Conservation (phyloP, 2,888 invertebrate genomes). For the Caenorhabditis sp. region DNA sequence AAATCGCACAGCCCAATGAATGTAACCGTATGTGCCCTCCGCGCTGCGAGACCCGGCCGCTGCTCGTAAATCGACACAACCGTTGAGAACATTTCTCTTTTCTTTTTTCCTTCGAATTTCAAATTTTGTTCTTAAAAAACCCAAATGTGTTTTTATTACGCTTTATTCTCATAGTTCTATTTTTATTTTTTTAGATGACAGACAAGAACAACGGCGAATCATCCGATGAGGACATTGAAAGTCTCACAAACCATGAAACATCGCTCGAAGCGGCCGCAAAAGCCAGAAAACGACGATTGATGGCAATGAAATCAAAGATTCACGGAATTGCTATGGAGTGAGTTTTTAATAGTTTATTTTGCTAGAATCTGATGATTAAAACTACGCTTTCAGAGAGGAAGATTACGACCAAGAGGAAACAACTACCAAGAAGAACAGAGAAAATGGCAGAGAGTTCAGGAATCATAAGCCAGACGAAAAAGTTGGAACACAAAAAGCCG, state of each 20-base stretch:
- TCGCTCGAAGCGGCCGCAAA: conserved; percentile 66
- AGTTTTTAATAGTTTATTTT: conserved; percentile 10
- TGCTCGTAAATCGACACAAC: conserved; percentile 44
- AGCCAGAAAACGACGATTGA: conserved; percentile 66
- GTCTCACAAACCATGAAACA: conserved; percentile 56
- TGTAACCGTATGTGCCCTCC: conserved; percentile 39
- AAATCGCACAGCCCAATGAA: conserved; percentile 48
- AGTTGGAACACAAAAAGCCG: conserved; percentile 44
- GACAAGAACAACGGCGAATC: conserved; percentile 58
- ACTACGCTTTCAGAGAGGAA: conserved; percentile 64
- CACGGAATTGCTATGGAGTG: conserved; percentile 71
- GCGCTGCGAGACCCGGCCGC: conserved; percentile 24
- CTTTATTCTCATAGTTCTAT: background rate
- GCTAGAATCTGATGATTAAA: background rate
- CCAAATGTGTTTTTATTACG: too few relatives aligned
- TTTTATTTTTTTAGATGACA: conserved; percentile 33
- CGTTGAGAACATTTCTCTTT: conserved; percentile 11
- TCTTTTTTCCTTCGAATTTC: conserved; percentile 18
- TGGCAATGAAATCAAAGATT: conserved; percentile 70
- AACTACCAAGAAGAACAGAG: conserved; percentile 66
- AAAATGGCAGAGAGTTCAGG: conserved; percentile 53
- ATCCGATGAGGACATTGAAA: conserved; percentile 67
- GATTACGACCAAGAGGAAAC: conserved; percentile 66
- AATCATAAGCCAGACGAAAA: conserved; percentile 67
- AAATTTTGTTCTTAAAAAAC: conserved; percentile 15